Evolutionary conservation across 2,113 vertebrate genomes (phyloP), one percentile per base, ranked within the genome.

Genomic region (Dunckerocampus dactyliophorus): DNA sequence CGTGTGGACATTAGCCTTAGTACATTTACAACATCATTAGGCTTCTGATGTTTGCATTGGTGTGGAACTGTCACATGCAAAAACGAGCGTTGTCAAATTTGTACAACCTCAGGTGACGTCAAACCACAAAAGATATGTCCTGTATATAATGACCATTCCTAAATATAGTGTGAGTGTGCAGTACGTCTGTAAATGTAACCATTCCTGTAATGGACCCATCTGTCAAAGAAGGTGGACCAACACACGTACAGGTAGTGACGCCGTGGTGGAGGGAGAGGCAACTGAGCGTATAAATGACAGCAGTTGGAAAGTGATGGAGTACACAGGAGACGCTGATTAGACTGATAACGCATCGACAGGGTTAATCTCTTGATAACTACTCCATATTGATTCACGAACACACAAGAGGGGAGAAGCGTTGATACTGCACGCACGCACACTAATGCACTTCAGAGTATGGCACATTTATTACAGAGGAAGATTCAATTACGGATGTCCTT

Each of bases 301-400:
- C 47, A 49, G 73, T 31, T 50, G 64, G 47, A 47, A 52, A 63
- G 59, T 54, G 65, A 62, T 48, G 61, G 17, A 63, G 65, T 51
- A 11, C 50, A 43, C 10, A 43, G 11, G 13, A 54, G 53, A 62
- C 55, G 62, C 58, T 82, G 77, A 81, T 82, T 74, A 50, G 72
- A 80, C 53, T 74, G 80, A 86, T 79, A 71, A 65, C 49, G 58
- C 69, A 76, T 59, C 70, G 80, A 81, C 73, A 68, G 68, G 74
- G 69, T 75, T 86, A 85, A 87, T 87, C 85, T 72, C 82, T 65
- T 71, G 77, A 77, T 86, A 85, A 86, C 81, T 71, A 74, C 84
- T 85, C 72, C 28, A 56, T 67, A 86, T 80, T 83, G 87, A 88
- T 86, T 69, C 65, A 52, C 47, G 55, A 59, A 67, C 51, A 77